These are phyloP conservation scores for Peromyscus aztecus DNA, from an alignment of 2,797 vertebrate species.

Conservation along the genomic window DNA sequence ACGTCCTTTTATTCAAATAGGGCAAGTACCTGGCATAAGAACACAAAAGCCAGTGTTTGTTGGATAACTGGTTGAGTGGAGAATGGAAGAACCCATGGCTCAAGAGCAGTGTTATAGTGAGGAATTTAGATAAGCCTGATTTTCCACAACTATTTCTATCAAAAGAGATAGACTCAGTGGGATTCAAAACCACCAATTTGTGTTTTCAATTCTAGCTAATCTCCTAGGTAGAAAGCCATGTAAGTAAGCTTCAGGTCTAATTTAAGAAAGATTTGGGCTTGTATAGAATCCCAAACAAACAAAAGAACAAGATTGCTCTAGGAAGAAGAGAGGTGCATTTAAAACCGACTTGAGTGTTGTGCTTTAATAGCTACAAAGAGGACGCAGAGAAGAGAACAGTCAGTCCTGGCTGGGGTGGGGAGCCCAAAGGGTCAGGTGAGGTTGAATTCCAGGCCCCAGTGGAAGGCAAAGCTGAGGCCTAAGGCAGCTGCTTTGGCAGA, in stretches of 20 bases:
- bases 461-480: not conserved
- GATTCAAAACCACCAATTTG: conserved; percentile 14
- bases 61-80: not conserved
- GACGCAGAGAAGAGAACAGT: not conserved
- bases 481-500: conserved; percentile 34
- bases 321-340: conserved; percentile 14
- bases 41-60: not conserved
- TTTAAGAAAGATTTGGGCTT: conserved; percentile 27
- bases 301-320: not conserved
- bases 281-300: conserved; percentile 34
- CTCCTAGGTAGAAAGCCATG: conserved; percentile 6
- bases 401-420: not conserved
- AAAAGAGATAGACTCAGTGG: not conserved
- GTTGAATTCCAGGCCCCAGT: not conserved
- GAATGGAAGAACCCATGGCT: not conserved
- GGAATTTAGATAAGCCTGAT: not conserved
- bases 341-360: not conserved
- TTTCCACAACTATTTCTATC: not conserved
- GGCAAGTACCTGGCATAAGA: not conserved
- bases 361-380: not conserved
- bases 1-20: not conserved
- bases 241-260: not conserved
- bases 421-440: conserved; percentile 1
- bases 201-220: conserved; percentile 4
- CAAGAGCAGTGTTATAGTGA: not conserved